Percentiles rank a stretch among this genome's conserved stretches.
Conservation (phyloP, 1,140 invertebrate species). For the Holcopasites calliopsidis region DNA sequence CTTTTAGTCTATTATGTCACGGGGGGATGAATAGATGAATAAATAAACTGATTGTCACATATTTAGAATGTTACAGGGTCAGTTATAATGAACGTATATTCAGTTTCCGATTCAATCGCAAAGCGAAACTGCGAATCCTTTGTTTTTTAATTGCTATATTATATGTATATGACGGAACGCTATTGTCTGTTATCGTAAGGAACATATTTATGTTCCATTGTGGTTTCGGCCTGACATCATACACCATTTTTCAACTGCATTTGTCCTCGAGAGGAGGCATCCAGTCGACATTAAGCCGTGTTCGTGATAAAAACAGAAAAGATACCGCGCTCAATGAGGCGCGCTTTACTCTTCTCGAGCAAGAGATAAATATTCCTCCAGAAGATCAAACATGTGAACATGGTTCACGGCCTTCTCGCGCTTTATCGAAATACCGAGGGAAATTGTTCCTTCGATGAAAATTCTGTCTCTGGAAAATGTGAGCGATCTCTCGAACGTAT, state of each 20-base stretch:
- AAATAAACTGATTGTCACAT: too few relatives aligned
- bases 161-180: not conserved
- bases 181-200: not conserved
- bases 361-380: not conserved
- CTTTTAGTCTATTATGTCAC: not conserved
- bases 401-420: not conserved
- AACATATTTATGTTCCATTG: not conserved
- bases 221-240: slow-evolving; percentile 15
- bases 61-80: not conserved
- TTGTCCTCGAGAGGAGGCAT: not conserved
- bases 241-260: not conserved
- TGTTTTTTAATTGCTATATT: not conserved
- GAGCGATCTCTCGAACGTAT: too few relatives aligned
- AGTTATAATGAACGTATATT: not conserved
- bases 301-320: not conserved
- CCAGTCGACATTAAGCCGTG: too few relatives aligned
- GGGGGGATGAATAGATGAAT: not conserved
- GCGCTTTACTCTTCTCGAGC: not conserved
- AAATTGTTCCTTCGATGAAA: not conserved
- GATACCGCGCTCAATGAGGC: not conserved
- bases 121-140: not conserved
- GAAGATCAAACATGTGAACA: not conserved
- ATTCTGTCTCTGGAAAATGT: not conserved
- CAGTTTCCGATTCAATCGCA: not conserved
- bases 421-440: not conserved